These are phyloP conservation scores for Callosobruchus maculatus DNA, from an alignment of 2,888 invertebrate genomes.

Conservation along the genomic window DNA sequence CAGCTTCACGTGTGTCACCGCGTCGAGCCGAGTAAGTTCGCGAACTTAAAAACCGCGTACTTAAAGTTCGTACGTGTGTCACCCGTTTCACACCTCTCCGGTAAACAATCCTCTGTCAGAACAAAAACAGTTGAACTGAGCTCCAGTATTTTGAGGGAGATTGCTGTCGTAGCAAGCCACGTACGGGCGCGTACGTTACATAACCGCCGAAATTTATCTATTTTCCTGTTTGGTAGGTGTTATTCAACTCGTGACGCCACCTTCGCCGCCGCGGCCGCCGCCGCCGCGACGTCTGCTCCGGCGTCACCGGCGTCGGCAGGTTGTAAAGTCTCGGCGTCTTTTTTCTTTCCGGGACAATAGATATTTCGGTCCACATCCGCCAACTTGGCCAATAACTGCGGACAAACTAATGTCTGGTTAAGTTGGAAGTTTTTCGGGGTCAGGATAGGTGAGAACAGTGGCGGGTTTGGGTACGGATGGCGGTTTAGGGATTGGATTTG, in stretches of 20 bases:
- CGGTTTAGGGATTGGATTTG: too few relatives aligned
- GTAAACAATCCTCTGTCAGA: too few relatives aligned
- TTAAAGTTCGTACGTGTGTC: too few relatives aligned
- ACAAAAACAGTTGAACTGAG: too few relatives aligned
- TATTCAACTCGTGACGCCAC: not conserved
- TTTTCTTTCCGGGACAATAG: not conserved
- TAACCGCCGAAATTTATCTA: not conserved
- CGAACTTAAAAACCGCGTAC: too few relatives aligned
- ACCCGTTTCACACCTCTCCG: too few relatives aligned
- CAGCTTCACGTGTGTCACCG: too few relatives aligned
- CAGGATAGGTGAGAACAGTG: not conserved
- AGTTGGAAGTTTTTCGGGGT: not conserved
- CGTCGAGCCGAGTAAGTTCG: too few relatives aligned
- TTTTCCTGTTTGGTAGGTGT: not conserved
- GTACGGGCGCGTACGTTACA: not conserved
- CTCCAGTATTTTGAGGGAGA: not conserved
- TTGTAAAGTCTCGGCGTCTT: not conserved
- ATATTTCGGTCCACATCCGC: not conserved
- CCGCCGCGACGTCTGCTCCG: not conserved
- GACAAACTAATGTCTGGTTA: not conserved
- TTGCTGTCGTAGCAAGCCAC: not conserved
- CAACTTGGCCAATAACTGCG: not conserved
- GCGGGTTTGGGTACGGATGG: not conserved
- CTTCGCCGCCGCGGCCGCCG: not conserved
- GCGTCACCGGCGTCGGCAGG: not conserved